These are phyloP conservation scores for Lagocephalus sceleratus DNA, from an alignment of 2,797 vertebrate species.

Conservation along the genomic window DNA sequence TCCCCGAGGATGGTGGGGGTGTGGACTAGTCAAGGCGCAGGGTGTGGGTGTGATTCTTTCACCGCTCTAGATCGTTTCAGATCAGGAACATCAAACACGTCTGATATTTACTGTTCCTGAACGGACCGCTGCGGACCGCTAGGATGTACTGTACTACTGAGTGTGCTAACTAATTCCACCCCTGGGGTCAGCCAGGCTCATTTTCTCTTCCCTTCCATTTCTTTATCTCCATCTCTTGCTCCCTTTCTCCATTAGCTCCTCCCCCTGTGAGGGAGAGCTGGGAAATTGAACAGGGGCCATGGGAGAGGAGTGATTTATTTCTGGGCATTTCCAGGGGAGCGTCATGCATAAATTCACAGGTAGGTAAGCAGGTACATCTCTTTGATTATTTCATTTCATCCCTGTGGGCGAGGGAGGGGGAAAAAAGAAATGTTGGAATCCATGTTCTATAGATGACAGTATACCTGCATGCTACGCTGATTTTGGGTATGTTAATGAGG, in stretches of 20 bases:
- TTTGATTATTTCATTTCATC: slow-evolving; percentile 41
- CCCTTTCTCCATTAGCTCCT: slow-evolving; percentile 15
- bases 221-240: slow-evolving; percentile 4
- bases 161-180: slow-evolving; percentile 45
- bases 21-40: not conserved
- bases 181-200: slow-evolving; percentile 14
- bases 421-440: slow-evolving; percentile 5
- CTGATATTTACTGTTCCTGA: not conserved
- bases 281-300: slow-evolving; percentile 35
- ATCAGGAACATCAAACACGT: too few species aligned
- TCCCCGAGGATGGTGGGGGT: too few species aligned
- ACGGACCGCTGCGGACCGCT: not conserved
- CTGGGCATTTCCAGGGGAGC: slow-evolving; percentile 45
- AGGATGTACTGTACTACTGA: slow-evolving; percentile 9
- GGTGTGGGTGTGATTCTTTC: not conserved
- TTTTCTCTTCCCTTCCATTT: slow-evolving; percentile 15
- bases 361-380: slow-evolving; percentile 32
- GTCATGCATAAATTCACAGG: slow-evolving; percentile 64
- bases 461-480: not conserved
- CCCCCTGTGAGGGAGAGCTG: slow-evolving; percentile 33
- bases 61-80: not conserved
- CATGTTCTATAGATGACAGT: slow-evolving; percentile 5
- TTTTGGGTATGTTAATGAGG: too few species aligned
- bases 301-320: slow-evolving; percentile 61
- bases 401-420: slow-evolving; percentile 22